Evolutionary conservation across 2,888 invertebrate genomes (phyloP).

Genomic region (Oxycera nigricornis): DNA sequence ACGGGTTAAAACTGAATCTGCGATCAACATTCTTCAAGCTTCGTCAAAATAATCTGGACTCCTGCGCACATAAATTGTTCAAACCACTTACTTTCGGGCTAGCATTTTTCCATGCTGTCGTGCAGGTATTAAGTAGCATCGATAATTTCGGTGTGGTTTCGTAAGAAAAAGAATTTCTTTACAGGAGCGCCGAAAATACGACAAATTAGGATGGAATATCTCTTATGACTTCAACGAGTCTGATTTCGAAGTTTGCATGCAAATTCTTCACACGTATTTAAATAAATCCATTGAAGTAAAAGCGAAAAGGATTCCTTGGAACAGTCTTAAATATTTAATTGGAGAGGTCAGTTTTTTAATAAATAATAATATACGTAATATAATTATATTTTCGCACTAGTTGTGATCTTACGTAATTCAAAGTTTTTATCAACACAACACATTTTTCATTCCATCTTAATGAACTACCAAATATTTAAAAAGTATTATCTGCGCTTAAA

Average conservation of each 20-base stretch:
- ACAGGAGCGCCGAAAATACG: constrained; percentile 89
- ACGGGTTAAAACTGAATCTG: constrained; percentile 86
- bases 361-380: too few relatives aligned
- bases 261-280: constrained; percentile 84
- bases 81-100: constrained; percentile 84
- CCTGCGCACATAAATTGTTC: constrained; percentile 78
- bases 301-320: constrained; percentile 81
- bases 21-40: constrained; percentile 90
- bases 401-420: too few relatives aligned
- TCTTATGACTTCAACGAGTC: constrained; percentile 93
- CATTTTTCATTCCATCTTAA: too few relatives aligned
- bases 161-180: too few relatives aligned
- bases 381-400: too few relatives aligned
- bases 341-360: constrained; percentile 76
- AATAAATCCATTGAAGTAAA: constrained; percentile 69
- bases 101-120: constrained; percentile 93
- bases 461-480: too few relatives aligned
- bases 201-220: constrained; percentile 95
- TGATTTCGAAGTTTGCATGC: constrained; percentile 87
- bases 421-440: too few relatives aligned
- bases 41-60: constrained; percentile 73
- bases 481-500: too few relatives aligned
- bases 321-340: constrained; percentile 87
- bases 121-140: constrained; percentile 77
- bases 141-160: neutral